Evolutionary conservation across 2,888 invertebrate genomes (phyloP).

Genomic region (Hypselothyrea guttata): DNA sequence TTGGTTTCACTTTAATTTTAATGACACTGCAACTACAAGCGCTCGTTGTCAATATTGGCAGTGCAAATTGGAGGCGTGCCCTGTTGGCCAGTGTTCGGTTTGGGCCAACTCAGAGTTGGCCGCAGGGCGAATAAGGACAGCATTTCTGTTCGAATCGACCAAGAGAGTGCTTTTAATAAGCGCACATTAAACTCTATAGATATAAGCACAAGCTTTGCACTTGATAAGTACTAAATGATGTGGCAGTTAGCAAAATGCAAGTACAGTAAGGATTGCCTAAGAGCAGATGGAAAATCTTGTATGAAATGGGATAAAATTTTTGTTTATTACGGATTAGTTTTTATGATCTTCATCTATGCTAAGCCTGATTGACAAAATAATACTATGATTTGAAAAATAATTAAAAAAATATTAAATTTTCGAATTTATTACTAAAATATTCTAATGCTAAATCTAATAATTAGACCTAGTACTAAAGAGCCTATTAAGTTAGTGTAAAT

Average conservation of each 20-base stretch:
- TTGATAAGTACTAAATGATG: background rate
- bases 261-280: no score
- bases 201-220: conserved; percentile 6
- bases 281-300: no score
- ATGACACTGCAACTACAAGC: conserved; percentile 40
- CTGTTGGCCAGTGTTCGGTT: conserved; percentile 19
- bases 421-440: no score
- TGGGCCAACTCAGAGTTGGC: conserved; percentile 3
- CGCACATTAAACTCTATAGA: conserved; percentile 30
- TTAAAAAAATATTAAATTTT: no score
- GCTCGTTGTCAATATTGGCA: conserved; percentile 48
- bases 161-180: conserved; percentile 31
- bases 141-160: conserved; percentile 12
- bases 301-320: no score
- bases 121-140: conserved; percentile 21
- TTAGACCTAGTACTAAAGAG: no score
- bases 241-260: background rate
- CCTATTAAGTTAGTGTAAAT: no score
- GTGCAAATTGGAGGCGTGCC: conserved; percentile 58
- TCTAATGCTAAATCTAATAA: no score
- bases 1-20: conserved; percentile 49
- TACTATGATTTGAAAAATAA: no score
- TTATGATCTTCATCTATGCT: no score
- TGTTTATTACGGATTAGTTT: no score
- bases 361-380: no score